Conservation (phyloP, 1,140 invertebrate species). For the Euwallacea similis region DNA sequence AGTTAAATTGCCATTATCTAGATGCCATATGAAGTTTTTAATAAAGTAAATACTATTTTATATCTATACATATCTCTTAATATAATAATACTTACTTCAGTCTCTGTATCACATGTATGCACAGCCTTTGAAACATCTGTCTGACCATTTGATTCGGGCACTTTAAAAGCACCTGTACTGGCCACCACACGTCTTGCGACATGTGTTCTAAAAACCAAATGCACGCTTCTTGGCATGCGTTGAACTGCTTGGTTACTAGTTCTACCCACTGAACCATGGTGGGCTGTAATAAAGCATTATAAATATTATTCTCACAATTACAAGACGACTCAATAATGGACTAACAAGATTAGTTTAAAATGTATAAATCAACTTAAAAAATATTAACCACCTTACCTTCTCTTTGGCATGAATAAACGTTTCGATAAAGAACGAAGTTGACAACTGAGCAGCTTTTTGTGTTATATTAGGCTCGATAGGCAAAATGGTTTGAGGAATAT, state of each 20-base stretch:
- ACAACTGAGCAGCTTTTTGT: conserved; percentile 82
- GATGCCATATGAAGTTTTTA: no score
- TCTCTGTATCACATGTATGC: conserved; percentile 91
- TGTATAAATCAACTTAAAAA: no score
- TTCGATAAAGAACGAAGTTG: conserved; percentile 93
- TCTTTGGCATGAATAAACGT: conserved; percentile 97
- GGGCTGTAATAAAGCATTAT: conserved; percentile 60
- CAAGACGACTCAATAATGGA: no score
- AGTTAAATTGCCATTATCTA: no score
- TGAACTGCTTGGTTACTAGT: conserved; percentile 91
- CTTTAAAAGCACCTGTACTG: conserved; percentile 86
- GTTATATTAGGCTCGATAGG: conserved; percentile 78
- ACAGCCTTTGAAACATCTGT: conserved; percentile 91
- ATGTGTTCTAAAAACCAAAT: conserved; percentile 93
- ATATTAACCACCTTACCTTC: conserved; percentile 57
- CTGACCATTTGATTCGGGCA: conserved; percentile 95
- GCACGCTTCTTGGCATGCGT: conserved; percentile 84
- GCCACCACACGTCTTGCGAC: conserved; percentile 92
- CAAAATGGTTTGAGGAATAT: conserved; percentile 85
- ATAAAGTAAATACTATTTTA: no score
- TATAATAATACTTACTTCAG: conserved; percentile 61
- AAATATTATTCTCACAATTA: no score
- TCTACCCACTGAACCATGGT: conserved; percentile 97
- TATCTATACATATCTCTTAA: no score
- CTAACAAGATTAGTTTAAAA: no score